Conservation (phyloP, 2,113 vertebrate species). For the Progne subis region DNA sequence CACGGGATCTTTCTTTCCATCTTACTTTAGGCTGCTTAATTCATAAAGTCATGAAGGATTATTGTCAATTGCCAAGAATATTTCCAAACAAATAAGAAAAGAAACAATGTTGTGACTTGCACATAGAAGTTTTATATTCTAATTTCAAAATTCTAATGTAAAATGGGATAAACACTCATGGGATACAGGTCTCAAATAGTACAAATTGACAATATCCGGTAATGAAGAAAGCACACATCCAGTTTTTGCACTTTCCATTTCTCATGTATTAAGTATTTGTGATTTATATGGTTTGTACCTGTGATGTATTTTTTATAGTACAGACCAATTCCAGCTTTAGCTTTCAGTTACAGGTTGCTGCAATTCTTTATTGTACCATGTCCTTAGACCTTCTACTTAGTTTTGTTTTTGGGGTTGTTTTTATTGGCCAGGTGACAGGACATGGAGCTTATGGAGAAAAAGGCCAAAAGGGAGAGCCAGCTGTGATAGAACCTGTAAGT, state of each 20-base stretch:
- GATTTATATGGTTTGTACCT: neutral
- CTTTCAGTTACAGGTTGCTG: neutral
- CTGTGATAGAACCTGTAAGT: conserved; percentile 96
- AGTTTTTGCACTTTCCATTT: neutral
- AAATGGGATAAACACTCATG: neutral
- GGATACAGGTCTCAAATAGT: neutral
- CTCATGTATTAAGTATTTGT: neutral
- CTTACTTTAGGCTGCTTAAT: neutral
- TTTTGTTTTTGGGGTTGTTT: conserved; percentile 2
- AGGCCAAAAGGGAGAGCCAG: conserved; percentile 94
- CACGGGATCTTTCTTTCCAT: neutral
- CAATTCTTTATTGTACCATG: neutral
- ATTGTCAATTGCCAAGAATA: neutral
- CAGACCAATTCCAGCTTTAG: conserved; percentile 48
- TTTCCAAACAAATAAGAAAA: neutral
- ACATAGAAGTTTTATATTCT: neutral
- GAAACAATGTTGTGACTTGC: neutral
- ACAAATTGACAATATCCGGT: neutral
- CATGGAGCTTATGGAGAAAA: conserved; percentile 86
- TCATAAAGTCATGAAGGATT: neutral
- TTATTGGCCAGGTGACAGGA: conserved; percentile 79
- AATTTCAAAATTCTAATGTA: neutral
- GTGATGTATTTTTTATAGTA: neutral
- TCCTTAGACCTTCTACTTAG: neutral
- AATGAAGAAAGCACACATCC: neutral